These are phyloP conservation scores for Vesta saturnalis DNA, from an alignment of 2,888 invertebrate species.

Conservation along the genomic window DNA sequence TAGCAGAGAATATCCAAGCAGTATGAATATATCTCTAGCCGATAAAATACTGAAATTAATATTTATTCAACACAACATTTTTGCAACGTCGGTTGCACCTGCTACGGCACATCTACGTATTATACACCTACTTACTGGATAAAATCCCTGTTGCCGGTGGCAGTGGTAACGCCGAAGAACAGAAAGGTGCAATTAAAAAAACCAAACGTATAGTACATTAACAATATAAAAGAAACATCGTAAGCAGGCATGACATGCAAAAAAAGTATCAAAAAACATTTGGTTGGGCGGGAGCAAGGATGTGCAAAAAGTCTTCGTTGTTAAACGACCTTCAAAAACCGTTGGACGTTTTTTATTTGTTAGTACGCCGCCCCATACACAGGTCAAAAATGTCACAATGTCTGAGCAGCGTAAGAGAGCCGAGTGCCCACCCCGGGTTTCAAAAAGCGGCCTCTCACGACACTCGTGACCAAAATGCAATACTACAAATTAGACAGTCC, in stretches of 20 bases:
- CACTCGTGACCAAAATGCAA: constrained; percentile 62
- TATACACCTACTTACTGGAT: constrained; percentile 74
- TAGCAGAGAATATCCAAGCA: constrained; percentile 40
- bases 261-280: constrained; percentile 60
- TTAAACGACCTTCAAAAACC: constrained; percentile 78
- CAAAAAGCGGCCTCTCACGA: constrained; percentile 61
- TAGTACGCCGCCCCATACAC: constrained; percentile 88
- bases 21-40: constrained; percentile 43
- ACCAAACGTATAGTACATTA: constrained; percentile 70
- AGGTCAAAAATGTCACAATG: constrained; percentile 88
- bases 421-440: constrained; percentile 61
- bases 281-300: constrained; percentile 72
- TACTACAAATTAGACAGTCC: constrained; percentile 40
- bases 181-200: constrained; percentile 74
- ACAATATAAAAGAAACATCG: constrained; percentile 64
- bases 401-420: constrained; percentile 62
- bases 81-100: constrained; percentile 32
- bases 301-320: constrained; percentile 69
- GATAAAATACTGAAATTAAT: constrained; percentile 40
- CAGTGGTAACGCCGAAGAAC: constrained; percentile 69
- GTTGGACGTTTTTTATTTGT: constrained; percentile 65
- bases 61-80: constrained; percentile 22
- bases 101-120: constrained; percentile 42
- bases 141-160: constrained; percentile 75
- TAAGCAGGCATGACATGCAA: constrained; percentile 80